Evolutionary conservation across 2,113 vertebrate genomes (phyloP), one percentile per base, ranked within the genome.

Genomic region (Melanotaenia duboulayi): DNA sequence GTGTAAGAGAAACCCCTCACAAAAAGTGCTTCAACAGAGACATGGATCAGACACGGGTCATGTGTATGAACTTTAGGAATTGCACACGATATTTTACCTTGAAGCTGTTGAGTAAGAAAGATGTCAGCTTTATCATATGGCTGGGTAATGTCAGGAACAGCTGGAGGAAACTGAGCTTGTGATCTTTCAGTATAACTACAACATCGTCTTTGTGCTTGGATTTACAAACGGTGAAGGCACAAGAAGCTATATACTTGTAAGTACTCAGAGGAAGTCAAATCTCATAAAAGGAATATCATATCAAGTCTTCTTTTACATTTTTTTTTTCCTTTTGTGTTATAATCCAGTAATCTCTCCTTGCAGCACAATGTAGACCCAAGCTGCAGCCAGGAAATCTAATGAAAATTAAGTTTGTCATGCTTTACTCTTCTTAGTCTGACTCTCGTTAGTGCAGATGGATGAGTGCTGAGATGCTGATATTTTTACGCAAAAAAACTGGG

Each of bases 331-430:
- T 76, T 88, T 83, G 79, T 78, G 51, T 23, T 55, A 81, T 91
- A 87, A 92, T 90, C 89, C 24, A 35, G 89, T 92, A 86, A 92
- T 90, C 83, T 79, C 65, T 83, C 67, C 62, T 56, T 11, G 57
- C 64, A 82, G 77, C 84, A 76, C 82, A 81, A 87, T 32, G 49
- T 49, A 28, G 60, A 81, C 64, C 70, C 57, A 68, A 60, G 61
- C 57, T 5, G 17, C 56, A 48, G 62, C 16, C 0, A 50, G 82
- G 74, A 82, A 84, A 87, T 83, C 71, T 51, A 71, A 24, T 49
- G 72, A 65, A 90, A 76, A 84, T 85, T 42, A 89, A 84, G 73
- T 76, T 75, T 81, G 65, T 57, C 56, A 51, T 11, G 39, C 61
- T 22, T 16, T 23, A 14, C 67, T 64, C 65, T 82, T 84, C 60